Evolutionary conservation across 2,888 invertebrate species (phyloP), one percentile per base, ranked within the genome.

Genomic region (Elmis aenea): DNA sequence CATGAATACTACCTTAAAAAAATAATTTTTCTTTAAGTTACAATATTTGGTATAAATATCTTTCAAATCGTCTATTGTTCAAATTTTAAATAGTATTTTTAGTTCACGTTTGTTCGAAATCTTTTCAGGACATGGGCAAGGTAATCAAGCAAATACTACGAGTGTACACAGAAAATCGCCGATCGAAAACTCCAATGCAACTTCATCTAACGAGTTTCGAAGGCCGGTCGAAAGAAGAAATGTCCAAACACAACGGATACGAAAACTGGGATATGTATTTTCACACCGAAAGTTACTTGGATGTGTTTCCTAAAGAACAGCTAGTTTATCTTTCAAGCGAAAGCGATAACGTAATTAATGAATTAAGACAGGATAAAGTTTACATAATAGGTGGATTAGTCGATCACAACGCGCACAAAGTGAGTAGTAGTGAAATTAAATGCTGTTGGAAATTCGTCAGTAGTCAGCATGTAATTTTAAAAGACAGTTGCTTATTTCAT

Each of bases 331-430:
- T 99, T 48, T 86, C 88, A 3, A 92, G 94, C 66, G 97, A 99
- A 66, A 96, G 96, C 8, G 84, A 89, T 26, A 91, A 90, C 70
- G 69, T 91, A 3, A 75, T 97, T 46, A 76, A 79, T 36, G 65
- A 67, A 32, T 72, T 94, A 54, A 83, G 88, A 51, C 77, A 84
- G 12, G 76, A 82, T 44, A 84, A 84, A 59, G 77, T 83, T 26
- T 99, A 97, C 60, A 81, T 99, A 29, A 96, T 99, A 63, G 99
- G 99, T 22, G 99, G 96, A 13, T 71, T 99, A 25, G 94, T 99
- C 0, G 99, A 99, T 70, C 97, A 99, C 63, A 99, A 99, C 70
- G 78, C 85, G 52, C 86, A 94, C 51, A 97, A 96, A 75, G 88
- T 81, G 62, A 52, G 45, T 43, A 5, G 30, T 23, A n/a, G n/a